phyloP scores from a whole-genome alignment of 2,113 vertebrate genomes.

The Leiothrix lutea region DNA sequence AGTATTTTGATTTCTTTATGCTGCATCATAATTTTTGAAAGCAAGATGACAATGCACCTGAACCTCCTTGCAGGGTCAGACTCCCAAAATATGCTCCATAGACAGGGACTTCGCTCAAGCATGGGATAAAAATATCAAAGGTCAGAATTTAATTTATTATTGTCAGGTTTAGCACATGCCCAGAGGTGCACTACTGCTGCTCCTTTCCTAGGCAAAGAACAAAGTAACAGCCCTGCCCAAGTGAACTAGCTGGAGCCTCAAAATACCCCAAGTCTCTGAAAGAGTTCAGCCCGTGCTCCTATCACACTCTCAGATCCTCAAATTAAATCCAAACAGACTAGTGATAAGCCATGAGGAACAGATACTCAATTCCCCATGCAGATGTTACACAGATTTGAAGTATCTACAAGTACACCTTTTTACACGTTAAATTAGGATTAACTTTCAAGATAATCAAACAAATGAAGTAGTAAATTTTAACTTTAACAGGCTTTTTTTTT shows the following conservation, averaged over 20 bases:
- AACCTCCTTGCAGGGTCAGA: not conserved
- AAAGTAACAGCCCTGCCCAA: not conserved
- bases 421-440: not conserved
- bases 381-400: not conserved
- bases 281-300: not conserved
- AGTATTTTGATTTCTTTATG: not conserved
- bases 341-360: not conserved
- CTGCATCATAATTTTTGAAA: not conserved
- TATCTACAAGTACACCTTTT: not conserved
- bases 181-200: not conserved
- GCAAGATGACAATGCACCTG: not conserved
- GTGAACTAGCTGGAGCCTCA: not conserved
- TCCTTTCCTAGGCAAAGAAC: not conserved
- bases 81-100: not conserved
- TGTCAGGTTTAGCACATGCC: not conserved
- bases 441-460: not conserved
- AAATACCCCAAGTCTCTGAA: not conserved
- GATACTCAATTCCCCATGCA: not conserved
- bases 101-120: not conserved
- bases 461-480: not conserved
- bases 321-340: not conserved
- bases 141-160: not conserved
- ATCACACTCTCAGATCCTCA: not conserved
- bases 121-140: not conserved
- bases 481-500: not conserved